Base-by-base conservation (phyloP, 2,113 vertebrate species). In the Urocynchramus pylzowi region DNA sequence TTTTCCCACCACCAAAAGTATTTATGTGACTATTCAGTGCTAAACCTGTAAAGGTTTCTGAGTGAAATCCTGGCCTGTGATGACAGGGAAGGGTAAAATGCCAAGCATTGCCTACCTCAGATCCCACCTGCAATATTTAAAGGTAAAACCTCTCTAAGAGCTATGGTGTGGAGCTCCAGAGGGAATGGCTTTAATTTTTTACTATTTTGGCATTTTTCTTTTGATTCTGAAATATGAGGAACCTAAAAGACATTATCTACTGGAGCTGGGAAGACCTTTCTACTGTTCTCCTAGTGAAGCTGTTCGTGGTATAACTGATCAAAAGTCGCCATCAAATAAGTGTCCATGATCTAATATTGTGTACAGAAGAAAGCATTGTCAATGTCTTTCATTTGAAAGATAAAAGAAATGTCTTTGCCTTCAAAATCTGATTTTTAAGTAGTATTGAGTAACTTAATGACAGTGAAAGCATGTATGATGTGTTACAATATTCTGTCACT, bases 401-500 rank as follows among this genome's bases (percentile, higher is more conserved):
- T 61, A 87, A 91, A 77, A 81, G 31, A 93, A 84, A 76, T 16
- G 3, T 28, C 71, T 94, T 94, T 85, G 37, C 45, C 41, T 96
- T 89, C 69, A 76, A 93, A 89, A 71, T 86, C n/a, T 47, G 79
- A 26, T 68, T 94, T 91, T 78, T 42, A 91, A 78, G 61, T 52
- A 84, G 42, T 54, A 82, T 79, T 77, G 76, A 88, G 71, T 56
- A 90, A 84, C 37, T 90, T 80, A 89, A 88, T 86, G 85, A 64
- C 68, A 84, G 59, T 52, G 75, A 90, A 91, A 95, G 63, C 22
- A 59, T 49, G 33, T 79, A 90, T 53, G 78, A 94, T 92, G 84
- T 84, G 82, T 90, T 94, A 95, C 95, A 81, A 92, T 90, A 88
- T 96, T 90, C 81, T 91, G 79, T 78, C 71, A 87, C 59, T 88